Percentiles rank a stretch among this genome's conserved stretches.
Conservation (phyloP, 2,888 invertebrate genomes). For the Cheilosia soror region DNA sequence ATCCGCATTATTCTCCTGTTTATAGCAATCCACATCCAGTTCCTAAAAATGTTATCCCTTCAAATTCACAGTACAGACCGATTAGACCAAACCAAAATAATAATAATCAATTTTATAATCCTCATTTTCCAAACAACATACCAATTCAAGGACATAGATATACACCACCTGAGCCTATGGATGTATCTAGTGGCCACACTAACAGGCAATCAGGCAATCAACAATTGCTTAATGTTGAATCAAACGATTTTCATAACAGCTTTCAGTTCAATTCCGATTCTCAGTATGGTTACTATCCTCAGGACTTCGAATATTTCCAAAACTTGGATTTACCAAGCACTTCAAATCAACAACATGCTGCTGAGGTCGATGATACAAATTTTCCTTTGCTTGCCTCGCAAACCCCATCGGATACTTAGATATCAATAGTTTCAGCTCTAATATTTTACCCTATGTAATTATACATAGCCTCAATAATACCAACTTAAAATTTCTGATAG, state of each 20-base stretch:
- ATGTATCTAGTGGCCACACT: background rate
- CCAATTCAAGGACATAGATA: background rate
- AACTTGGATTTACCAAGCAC: background rate
- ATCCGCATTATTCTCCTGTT: background rate
- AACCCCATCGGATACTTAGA: slow-evolving; percentile 65
- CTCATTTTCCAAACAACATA: background rate
- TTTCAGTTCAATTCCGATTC: background rate
- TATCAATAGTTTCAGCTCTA: slow-evolving; percentile 19
- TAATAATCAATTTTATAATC: background rate
- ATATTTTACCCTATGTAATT: background rate
- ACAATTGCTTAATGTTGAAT: background rate
- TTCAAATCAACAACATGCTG: background rate
- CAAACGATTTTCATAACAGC: background rate
- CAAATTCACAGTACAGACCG: background rate
- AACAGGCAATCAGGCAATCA: background rate
- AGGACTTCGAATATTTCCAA: background rate
- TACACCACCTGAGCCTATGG: background rate
- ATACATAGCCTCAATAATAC: slow-evolving; percentile 4
- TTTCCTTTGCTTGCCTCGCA: slow-evolving; percentile 62
- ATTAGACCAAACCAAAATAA: background rate
- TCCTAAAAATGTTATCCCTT: background rate
- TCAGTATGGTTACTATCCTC: background rate
- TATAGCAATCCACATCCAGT: background rate
- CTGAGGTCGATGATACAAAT: slow-evolving; percentile 58
- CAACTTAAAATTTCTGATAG: background rate